Percentiles rank a stretch among this genome's conserved stretches.
Evolutionary conservation across 2,113 vertebrate genomes (phyloP).

Genomic region (Geococcyx californianus): DNA sequence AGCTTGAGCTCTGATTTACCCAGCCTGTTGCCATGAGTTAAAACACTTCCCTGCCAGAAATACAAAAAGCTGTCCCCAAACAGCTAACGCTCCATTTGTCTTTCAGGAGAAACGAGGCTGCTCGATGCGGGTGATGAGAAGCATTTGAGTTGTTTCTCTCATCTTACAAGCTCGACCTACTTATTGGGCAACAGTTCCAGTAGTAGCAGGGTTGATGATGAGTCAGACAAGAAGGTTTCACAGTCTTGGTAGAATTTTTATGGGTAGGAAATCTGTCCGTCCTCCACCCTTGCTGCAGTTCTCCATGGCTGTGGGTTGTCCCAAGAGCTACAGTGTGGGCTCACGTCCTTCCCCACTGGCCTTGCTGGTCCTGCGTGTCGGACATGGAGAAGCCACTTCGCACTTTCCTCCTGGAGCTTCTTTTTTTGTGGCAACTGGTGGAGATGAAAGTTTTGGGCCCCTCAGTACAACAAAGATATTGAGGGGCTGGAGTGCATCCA

Average conservation of each 20-base stretch:
- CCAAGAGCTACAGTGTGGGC: not conserved
- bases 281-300: not conserved
- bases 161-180: not conserved
- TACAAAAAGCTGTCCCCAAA: conserved; percentile 39
- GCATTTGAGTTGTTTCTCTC: not conserved
- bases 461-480: no score
- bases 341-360: not conserved
- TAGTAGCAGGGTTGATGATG: not conserved
- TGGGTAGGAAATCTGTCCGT: not conserved
- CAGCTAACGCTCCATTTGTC: conserved; percentile 25
- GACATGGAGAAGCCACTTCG: rapidly evolving
- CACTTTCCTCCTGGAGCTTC: not conserved
- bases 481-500: no score
- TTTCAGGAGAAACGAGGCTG: not conserved
- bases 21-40: conserved; percentile 41
- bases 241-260: not conserved
- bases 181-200: not conserved
- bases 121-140: not conserved
- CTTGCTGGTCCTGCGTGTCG: not conserved
- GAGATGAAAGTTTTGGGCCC: not conserved
- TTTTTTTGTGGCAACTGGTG: rapidly evolving
- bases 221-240: not conserved
- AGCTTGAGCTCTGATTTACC: conserved; percentile 58
- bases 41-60: conserved; percentile 37
- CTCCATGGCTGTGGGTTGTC: not conserved